phyloP scores from a whole-genome alignment of 2,113 vertebrate species.

The Nettapus auritus region DNA sequence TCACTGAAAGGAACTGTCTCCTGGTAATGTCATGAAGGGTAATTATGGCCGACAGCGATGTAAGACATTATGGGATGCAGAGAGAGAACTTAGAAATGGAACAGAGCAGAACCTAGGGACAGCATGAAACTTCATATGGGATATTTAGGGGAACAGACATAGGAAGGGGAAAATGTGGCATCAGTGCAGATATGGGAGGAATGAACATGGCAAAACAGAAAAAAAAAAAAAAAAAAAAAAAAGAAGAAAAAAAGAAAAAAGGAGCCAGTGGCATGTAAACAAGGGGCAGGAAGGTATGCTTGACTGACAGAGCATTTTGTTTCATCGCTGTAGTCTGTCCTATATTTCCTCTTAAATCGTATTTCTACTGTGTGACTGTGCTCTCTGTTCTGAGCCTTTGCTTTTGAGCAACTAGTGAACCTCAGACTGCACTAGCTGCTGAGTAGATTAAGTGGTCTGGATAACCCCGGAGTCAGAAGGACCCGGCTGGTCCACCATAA shows the following conservation, averaged over 20 bases:
- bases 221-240: background rate
- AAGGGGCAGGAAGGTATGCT: background rate
- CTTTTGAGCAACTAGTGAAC: too few species aligned
- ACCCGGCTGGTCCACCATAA: too few species aligned
- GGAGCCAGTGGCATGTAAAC: background rate
- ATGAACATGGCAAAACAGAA: background rate
- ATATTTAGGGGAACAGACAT: background rate
- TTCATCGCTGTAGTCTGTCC: background rate
- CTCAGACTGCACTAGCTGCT: background rate
- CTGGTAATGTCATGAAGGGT: background rate
- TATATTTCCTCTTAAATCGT: background rate
- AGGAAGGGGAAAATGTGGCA: background rate
- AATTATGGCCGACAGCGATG: background rate
- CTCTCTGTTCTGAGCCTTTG: too few species aligned
- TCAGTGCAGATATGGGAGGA: background rate
- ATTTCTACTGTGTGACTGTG: background rate
- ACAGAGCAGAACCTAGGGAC: background rate
- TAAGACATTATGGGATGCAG: background rate
- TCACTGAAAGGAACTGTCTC: background rate
- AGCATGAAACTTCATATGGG: background rate
- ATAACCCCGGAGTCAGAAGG: background rate
- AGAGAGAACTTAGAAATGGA: background rate
- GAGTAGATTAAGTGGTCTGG: background rate
- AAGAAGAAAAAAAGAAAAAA: background rate
- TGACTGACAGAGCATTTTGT: too few species aligned